phyloP scores from a whole-genome alignment of 2,888 invertebrate species.

The Thalpophila matura region DNA sequence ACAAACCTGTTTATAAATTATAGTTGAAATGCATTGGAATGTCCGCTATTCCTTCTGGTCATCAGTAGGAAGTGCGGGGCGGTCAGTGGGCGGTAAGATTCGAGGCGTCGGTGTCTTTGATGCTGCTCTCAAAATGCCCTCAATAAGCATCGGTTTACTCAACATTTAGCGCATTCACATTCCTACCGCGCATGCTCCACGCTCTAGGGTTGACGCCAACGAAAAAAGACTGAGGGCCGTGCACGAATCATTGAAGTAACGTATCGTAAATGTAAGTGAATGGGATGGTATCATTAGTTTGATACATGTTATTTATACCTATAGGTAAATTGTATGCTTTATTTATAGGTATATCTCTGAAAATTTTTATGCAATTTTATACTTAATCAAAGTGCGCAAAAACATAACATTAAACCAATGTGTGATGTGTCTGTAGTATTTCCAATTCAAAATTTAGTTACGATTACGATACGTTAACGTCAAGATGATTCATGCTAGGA shows the following conservation, averaged over 20 bases:
- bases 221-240: conserved; percentile 16
- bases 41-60: conserved; percentile 28
- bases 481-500: no score
- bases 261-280: no score
- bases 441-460: no score
- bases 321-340: no score
- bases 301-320: no score
- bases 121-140: conserved; percentile 79
- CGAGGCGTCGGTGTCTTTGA: conserved; percentile 81
- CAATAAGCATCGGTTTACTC: conserved; percentile 86
- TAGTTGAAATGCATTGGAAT: conserved; percentile 46
- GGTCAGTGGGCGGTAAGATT: conserved; percentile 72
- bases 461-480: no score
- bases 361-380: no score
- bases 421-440: no score
- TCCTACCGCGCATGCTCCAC: conserved; percentile 72
- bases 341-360: no score
- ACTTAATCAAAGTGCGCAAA: no score
- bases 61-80: conserved; percentile 50
- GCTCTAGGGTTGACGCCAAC: conserved; percentile 64
- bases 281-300: no score
- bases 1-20: conserved; percentile 5
- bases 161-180: conserved; percentile 83
- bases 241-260: not conserved
- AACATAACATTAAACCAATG: no score